Evolutionary conservation across 2,113 vertebrate genomes (phyloP), one percentile per base, ranked within the genome.

Genomic region (Platycercus adscitus): DNA sequence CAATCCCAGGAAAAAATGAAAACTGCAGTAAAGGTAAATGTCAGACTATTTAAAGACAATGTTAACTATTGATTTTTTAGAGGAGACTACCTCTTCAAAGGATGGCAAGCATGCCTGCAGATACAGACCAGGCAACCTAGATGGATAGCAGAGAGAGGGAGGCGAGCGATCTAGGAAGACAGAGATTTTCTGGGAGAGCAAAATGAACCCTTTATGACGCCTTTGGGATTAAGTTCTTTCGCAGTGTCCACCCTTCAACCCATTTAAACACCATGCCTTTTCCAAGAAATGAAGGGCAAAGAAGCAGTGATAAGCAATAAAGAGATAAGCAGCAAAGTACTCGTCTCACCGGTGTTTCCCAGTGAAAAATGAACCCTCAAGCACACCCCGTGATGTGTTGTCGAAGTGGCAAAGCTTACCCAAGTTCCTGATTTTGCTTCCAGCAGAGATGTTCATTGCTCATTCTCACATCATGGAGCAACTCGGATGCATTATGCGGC

Each of bases 51-150:
- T 96, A 96, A 96, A 95, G 96, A 95, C 95, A 96, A 96, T 93
- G 95, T 95, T 96, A 96, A 95, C 93, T 95, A 97, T 97, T 95
- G 96, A 97, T 97, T 96, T 97, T 97, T 95, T 68, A 91, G 94
- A 87, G 89, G 84, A 96, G 86, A 83, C 95, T 96, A 89, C 91
- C 95, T 96, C 93, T 96, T 97, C 94, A 95, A 96, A 96, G 81
- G 89, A 75, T 92, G 89, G 95, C 75, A 75, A 91, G 95, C 91
- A 47, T 83, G 91, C 86, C 87, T 95, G 60, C 65, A 60, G 91
- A 73, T 86, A 56, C 46, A 81, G 81, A 53, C 7, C 3, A 78
- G 64, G 88, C 73, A 88, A 63, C 71, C 60, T 56, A 41, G 91
- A 81, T 23, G 81, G 92, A 92, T 84, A 60, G 73, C 0, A 4